Evolutionary conservation across 1,140 invertebrate species (phyloP).

Genomic region (Euglossa dilemma): DNA sequence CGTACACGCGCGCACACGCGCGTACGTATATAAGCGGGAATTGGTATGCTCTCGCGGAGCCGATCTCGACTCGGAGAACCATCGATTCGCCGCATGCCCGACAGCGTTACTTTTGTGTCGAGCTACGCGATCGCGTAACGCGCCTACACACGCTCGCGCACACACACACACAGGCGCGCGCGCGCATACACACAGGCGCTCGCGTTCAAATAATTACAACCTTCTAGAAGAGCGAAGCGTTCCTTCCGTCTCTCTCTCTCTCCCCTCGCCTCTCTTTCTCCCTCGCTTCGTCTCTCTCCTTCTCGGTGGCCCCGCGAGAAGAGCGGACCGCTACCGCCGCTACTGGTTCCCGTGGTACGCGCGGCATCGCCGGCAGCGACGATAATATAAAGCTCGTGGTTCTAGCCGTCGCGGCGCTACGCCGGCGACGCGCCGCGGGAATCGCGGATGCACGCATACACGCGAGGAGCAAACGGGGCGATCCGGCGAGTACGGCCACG

Average conservation of each 20-base stretch:
- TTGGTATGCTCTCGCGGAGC: not conserved
- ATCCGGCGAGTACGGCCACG: not conserved
- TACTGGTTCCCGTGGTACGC: conserved; percentile 50
- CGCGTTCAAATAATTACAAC: conserved; percentile 39
- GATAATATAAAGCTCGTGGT: conserved; percentile 51
- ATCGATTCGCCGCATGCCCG: conserved; percentile 47
- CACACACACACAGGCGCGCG: conserved; percentile 36
- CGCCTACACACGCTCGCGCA: no score
- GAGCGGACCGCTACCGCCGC: conserved; percentile 6
- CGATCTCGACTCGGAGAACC: conserved; percentile 54
- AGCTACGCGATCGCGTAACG: conserved; percentile 52
- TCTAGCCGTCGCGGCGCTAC: conserved; percentile 51
- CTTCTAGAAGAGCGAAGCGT: conserved; percentile 21
- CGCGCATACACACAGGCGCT: conserved; percentile 30
- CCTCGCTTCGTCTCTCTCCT: no score
- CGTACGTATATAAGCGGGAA: not conserved
- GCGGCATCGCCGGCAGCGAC: conserved; percentile 51
- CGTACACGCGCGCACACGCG: not conserved
- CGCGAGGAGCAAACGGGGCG: not conserved
- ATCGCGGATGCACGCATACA: not conserved
- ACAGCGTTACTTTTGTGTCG: conserved; percentile 50
- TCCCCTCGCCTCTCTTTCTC: not conserved
- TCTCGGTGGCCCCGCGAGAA: conserved; percentile 6
- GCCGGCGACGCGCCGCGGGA: conserved; percentile 6
- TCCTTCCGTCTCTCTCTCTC: no score